Base-by-base conservation (phyloP, 2,888 invertebrate genomes). In the Bombylius discolor region DNA sequence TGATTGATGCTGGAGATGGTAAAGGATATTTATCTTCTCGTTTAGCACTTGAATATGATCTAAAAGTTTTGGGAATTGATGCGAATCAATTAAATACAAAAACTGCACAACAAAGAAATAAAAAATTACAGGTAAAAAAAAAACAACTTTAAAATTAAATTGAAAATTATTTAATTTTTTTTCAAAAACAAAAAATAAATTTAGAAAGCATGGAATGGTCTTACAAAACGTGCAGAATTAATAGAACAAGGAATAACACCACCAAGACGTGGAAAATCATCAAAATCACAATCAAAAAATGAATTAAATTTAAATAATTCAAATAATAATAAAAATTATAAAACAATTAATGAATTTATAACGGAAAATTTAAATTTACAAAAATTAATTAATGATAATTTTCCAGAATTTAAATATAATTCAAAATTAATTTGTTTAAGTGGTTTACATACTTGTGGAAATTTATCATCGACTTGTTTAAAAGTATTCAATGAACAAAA, bases 371-470 rank as follows among this genome's bases (percentile, higher is more conserved):
- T 82, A 0, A 75, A 85, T 64, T 70, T 87, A 14, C 58, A 65
- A 0, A 63, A 69, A 4, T 65, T 85, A 1, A 66, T 84, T 0
- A 65, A 64, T 39, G 70, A 79, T 13, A 67, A 77, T 58, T 85
- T 83, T 67, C 69, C 68, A 3, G 50, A 59, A 1, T 36, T 9
- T 8, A 8, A 9, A 6, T 1, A 36, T 9, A 9, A 36, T 8
- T 36, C 36, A 36, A 36, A 23, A 5, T 51, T 23, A 5, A 63
- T 84, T n/a, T 77, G 82, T 44, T 64, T 85, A 4, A 81, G 80
- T 31, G 94, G 94, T 12, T 77, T 95, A 8, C 95, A 95, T 68
- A 92, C 94, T 0, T 95, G 95, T 70, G 95, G 95, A 0, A 83
- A 88, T 73, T 75, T 95, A 7, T 85, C 87, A 0, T 77, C 89